Percentiles rank a stretch among this genome's conserved stretches.
Conservation (phyloP, 1,140 invertebrate genomes). For the Adelges cooleyi region DNA sequence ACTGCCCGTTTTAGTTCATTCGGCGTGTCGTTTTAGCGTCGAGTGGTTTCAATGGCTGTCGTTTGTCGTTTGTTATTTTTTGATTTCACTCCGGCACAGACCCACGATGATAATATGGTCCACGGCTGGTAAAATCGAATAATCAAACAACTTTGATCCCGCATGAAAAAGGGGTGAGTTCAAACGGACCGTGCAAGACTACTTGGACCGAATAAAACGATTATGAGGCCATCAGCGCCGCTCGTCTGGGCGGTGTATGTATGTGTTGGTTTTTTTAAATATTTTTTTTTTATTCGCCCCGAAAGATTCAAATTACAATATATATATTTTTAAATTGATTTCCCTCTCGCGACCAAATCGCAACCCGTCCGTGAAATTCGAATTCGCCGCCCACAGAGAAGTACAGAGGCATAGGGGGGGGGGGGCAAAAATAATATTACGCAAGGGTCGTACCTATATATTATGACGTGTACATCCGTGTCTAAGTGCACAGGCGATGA, state of each 20-base stretch:
- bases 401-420: too few species aligned
- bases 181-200: background rate
- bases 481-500: background rate
- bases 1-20: too few species aligned
- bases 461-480: background rate
- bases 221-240: conserved; percentile 1
- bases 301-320: conserved; percentile 22
- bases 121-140: background rate
- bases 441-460: background rate
- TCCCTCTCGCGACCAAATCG: background rate
- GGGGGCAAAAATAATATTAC: too few species aligned
- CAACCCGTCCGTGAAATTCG: conserved; percentile 20
- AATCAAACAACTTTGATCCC: conserved; percentile 6
- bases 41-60: too few species aligned
- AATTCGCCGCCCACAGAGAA: background rate
- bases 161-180: conserved; percentile 3
- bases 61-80: too few species aligned
- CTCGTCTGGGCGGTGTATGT: background rate
- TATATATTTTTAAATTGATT: conserved; percentile 22
- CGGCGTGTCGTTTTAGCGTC: too few species aligned
- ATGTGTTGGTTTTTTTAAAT: background rate
- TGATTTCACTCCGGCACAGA: too few species aligned
- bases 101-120: too few species aligned
- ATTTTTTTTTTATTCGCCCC: background rate
- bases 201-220: conserved; percentile 4